Percentiles rank a stretch among this genome's conserved stretches.
Conservation (phyloP, 2,113 vertebrate genomes). For the Bungarus multicinctus region DNA sequence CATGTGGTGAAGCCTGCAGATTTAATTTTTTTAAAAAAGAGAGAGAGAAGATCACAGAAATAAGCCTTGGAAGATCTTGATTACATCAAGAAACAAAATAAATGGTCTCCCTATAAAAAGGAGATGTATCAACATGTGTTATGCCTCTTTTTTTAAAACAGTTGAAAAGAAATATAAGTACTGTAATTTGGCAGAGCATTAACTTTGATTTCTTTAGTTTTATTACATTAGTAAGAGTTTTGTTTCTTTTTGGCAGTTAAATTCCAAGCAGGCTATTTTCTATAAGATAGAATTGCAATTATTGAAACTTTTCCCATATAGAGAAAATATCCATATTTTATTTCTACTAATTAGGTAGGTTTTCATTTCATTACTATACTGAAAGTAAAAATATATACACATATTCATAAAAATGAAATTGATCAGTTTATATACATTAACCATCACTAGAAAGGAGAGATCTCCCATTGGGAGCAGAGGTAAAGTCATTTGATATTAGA, state of each 20-base stretch:
- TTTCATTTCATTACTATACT: neutral
- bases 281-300: neutral
- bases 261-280: neutral
- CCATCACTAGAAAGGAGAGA: neutral
- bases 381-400: neutral
- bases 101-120: conserved; percentile 36
- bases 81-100: conserved; percentile 18
- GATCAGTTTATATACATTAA: neutral
- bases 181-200: neutral
- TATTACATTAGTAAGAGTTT: neutral
- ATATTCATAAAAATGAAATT: neutral
- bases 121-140: conserved; percentile 31
- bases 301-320: neutral
- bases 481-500: neutral
- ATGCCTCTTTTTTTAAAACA: conserved; percentile 50
- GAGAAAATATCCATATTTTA: neutral
- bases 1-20: neutral
- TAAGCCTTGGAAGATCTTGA: conserved; percentile 43
- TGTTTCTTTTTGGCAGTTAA: neutral
- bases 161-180: conserved; percentile 38
- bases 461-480: neutral
- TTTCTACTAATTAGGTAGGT: neutral
- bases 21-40: neutral
- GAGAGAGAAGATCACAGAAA: conserved; percentile 34
- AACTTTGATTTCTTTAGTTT: conserved; percentile 32